phyloP scores from a whole-genome alignment of 1,140 invertebrate genomes.

The Anagrus nilaparvatae region DNA sequence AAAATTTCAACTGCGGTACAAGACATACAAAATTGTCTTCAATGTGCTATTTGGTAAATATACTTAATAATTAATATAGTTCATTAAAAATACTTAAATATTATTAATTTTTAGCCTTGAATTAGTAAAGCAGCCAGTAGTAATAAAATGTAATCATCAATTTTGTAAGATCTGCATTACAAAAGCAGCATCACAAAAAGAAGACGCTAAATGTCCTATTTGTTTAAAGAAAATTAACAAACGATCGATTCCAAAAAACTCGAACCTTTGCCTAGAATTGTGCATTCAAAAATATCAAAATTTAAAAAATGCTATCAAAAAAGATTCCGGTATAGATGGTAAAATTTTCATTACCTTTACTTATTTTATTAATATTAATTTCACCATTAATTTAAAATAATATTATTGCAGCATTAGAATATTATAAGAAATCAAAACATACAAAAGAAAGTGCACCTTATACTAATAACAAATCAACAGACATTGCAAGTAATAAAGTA shows the following conservation, averaged over 20 bases:
- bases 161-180: conserved; percentile 20
- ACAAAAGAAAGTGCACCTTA: conserved; percentile 8
- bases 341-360: not conserved
- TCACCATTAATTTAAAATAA: not conserved
- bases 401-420: conserved; percentile 6
- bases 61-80: not conserved
- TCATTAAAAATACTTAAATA: not conserved
- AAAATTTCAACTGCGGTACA: too few relatives aligned
- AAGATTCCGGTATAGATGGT: conserved; percentile 18
- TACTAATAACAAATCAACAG: not conserved
- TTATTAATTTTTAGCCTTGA: conserved; percentile 18
- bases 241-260: conserved; percentile 15
- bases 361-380: not conserved
- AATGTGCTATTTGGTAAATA: too few relatives aligned
- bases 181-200: conserved; percentile 8
- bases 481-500: not conserved
- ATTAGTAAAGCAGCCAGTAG: conserved; percentile 14
- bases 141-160: conserved; percentile 22
- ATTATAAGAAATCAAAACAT: not conserved
- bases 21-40: too few relatives aligned
- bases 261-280: conserved; percentile 9
- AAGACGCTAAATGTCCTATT: conserved; percentile 16
- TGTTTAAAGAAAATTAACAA: conserved; percentile 15
- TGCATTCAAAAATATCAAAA: conserved; percentile 8
- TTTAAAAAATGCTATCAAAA: conserved; percentile 11